Percentiles rank a stretch among this genome's conserved stretches.
phyloP scores from a whole-genome alignment of 2,888 invertebrate species.

The Harpalus rubripes region DNA sequence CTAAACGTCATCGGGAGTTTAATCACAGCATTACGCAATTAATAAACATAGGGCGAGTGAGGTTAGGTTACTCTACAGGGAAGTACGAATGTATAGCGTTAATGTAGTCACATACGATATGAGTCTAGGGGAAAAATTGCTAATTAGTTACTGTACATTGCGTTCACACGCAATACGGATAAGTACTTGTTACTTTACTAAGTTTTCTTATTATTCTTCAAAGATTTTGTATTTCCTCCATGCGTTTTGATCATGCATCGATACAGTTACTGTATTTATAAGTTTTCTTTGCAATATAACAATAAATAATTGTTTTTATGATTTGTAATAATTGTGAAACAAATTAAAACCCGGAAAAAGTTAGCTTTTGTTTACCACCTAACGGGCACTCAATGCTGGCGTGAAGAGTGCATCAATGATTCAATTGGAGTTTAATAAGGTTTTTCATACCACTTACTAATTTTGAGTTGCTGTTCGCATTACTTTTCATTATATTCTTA shows the following conservation, averaged over 20 bases:
- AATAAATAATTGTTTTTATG: too few species aligned
- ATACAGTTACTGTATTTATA: neutral
- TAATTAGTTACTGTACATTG: slow-evolving; percentile 18
- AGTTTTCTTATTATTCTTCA: slow-evolving; percentile 20
- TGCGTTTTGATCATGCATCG: neutral
- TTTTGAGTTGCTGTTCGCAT: neutral
- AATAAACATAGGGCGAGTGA: slow-evolving; percentile 27
- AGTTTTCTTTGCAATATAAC: too few species aligned
- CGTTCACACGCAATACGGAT: slow-evolving; percentile 23
- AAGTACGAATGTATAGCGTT: neutral
- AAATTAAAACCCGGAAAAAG: too few species aligned
- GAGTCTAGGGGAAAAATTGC: slow-evolving; percentile 12
- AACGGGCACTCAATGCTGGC: too few species aligned
- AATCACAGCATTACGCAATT: slow-evolving; percentile 51
- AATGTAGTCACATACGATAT: neutral
- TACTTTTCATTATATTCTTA: slow-evolving; percentile 36
- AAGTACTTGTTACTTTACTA: neutral
- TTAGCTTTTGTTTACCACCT: too few species aligned
- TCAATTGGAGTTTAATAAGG: too few species aligned
- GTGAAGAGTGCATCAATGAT: too few species aligned
- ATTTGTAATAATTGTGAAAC: too few species aligned
- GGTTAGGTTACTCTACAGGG: slow-evolving; percentile 21
- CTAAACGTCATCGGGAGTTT: slow-evolving; percentile 36
- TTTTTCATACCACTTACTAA: neutral
- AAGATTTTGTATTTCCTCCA: neutral